Evolutionary conservation across 2,888 invertebrate species (phyloP).

Genomic region (Heliconius aoede): DNA sequence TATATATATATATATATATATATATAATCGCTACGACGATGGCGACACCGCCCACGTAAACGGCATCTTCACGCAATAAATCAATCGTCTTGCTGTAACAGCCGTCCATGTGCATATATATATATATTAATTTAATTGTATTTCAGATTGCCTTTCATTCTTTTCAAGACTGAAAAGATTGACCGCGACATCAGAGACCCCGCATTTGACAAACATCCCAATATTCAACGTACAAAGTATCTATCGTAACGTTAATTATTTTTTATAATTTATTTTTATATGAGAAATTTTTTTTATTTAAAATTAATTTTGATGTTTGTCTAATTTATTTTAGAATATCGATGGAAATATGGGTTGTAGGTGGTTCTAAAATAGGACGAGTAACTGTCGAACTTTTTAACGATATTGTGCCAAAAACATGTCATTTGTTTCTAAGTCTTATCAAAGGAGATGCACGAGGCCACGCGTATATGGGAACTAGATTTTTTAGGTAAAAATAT

Average conservation of each 20-base stretch:
- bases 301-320: not conserved
- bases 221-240: conserved; percentile 63
- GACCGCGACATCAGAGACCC: conserved; percentile 72
- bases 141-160: conserved; percentile 74
- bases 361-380: conserved; percentile 74
- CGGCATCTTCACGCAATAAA: conserved; percentile 90
- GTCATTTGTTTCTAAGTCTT: conserved; percentile 67
- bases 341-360: conserved; percentile 71
- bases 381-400: conserved; percentile 70
- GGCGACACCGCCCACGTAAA: conserved; percentile 91
- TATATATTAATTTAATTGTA: too few relatives aligned
- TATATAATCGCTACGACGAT: conserved; percentile 93
- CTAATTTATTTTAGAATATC: conserved; percentile 56
- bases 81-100: conserved; percentile 88
- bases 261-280: too few relatives aligned
- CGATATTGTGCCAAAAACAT: conserved; percentile 71
- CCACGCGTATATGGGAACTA: conserved; percentile 69
- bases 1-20: too few relatives aligned
- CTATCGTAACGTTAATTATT: conserved; percentile 1
- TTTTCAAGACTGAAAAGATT: conserved; percentile 74
- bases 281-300: not conserved
- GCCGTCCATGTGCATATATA: conserved; percentile 88
- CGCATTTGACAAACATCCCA: conserved; percentile 67
- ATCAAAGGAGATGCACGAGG: conserved; percentile 66
- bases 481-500: conserved; percentile 66